phyloP scores from a whole-genome alignment of 2,113 vertebrate genomes.

The Prunella himalayana region DNA sequence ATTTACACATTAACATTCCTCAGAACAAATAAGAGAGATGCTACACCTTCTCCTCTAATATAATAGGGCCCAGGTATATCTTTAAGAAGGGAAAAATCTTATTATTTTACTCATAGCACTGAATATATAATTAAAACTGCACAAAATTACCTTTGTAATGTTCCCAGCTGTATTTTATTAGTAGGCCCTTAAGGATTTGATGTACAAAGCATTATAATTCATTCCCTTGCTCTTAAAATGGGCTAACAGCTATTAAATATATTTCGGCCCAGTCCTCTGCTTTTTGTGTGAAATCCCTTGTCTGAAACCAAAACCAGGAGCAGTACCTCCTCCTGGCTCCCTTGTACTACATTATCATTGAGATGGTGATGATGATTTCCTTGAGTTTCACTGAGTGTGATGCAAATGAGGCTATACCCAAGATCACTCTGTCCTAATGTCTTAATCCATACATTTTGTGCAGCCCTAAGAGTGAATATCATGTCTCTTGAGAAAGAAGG shows the following conservation, averaged over 20 bases:
- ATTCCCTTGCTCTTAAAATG: slow-evolving; percentile 4
- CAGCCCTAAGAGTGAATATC: neutral
- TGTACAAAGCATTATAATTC: slow-evolving; percentile 23
- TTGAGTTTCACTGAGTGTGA: neutral
- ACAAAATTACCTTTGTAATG: slow-evolving; percentile 27
- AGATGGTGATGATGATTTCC: neutral
- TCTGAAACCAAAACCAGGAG: neutral
- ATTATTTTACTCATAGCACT: neutral
- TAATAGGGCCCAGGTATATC: neutral
- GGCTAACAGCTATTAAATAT: neutral
- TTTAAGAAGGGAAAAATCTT: neutral
- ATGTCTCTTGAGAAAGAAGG: neutral
- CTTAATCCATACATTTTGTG: neutral
- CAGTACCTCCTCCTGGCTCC: neutral
- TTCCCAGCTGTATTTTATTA: slow-evolving; percentile 24
- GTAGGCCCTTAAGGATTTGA: neutral
- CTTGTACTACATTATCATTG: neutral
- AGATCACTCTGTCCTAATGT: neutral
- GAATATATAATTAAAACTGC: slow-evolving; percentile 37
- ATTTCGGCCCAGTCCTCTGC: neutral
- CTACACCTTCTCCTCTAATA: neutral
- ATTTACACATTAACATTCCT: neutral
- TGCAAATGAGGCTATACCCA: neutral
- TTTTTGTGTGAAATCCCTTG: neutral
- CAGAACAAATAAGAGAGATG: neutral